Evolutionary conservation across 2,888 invertebrate species (phyloP), one percentile per base, ranked within the genome.

Genomic region (Sylvicola fuscatus): DNA sequence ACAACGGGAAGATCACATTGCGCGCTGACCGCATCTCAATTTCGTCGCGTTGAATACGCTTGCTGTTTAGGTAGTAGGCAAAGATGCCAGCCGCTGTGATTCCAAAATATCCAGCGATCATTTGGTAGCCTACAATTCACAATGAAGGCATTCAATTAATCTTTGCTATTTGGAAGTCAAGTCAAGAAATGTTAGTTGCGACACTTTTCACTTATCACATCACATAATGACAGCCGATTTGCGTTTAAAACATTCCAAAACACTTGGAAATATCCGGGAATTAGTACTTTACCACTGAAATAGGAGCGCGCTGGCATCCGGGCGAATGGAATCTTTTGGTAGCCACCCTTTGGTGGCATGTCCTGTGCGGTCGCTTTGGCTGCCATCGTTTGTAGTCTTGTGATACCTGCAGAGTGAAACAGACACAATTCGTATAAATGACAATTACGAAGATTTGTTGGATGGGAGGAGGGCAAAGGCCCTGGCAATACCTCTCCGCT

Each of bases 311-410:
- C 70, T 26, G 80, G 79, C 32, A 78, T 56, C 47, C 86, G 66
- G 45, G 69, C 65, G 50, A 60, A 80, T 33, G 67, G 67, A 43
- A 92, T 78, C 14, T 78, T 69, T 43, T 70, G 66, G 56, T 90
- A 95, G 45, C 95, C 95, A 51, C 92, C 92, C 37, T 68, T 60
- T 41, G 95, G 95, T 50, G 95, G 93, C 70, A 95, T 66, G 62
- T 95, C 95, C 61, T 95, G 95, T 50, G 60, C 63, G 46, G 54
- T 65, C 32, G 58, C 44, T 38, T 47, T 42, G 41, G 57, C 39
- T 11, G 53, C 46, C 57, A 60, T 58, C 39, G 29, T 21, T 21
- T 21, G 21, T 21, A 8, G n/a, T n/a, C n/a, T n/a, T 21, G 8
- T 4, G 8, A 6, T 21, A 21, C 8, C 21, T 21, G 21, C 8